Evolutionary conservation across 2,888 invertebrate genomes (phyloP).

Genomic region (Lepas anatifera): DNA sequence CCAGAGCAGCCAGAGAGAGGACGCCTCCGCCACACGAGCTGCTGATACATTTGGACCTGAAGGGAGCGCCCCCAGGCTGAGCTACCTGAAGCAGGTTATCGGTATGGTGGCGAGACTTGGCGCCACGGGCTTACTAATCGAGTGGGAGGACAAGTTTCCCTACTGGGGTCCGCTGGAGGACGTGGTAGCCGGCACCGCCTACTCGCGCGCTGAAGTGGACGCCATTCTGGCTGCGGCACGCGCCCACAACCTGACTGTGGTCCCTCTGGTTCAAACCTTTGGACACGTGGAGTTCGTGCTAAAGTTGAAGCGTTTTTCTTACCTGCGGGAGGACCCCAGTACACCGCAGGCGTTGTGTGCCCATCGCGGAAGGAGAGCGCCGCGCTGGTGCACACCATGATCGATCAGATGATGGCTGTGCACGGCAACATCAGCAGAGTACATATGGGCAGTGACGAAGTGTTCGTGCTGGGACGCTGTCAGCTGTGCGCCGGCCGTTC

Average conservation of each 20-base stretch:
- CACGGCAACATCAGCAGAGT: constrained; percentile 38
- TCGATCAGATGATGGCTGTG: constrained; percentile 34
- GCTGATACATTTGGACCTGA: constrained; percentile 41
- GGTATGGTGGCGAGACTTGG: constrained; percentile 48
- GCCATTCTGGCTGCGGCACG: constrained; percentile 30
- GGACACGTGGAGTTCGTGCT: constrained; percentile 37
- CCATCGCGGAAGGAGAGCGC: constrained; percentile 31
- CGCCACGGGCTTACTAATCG: constrained; percentile 43
- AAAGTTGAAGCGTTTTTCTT: constrained; percentile 31
- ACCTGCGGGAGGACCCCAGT: constrained; percentile 31
- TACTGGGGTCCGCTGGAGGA: constrained; percentile 32
- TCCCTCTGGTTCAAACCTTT: constrained; percentile 41
- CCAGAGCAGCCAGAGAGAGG: too few species aligned
- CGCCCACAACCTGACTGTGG: constrained; percentile 39
- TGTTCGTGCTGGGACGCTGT: constrained; percentile 56
- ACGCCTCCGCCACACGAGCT: constrained; percentile 17
- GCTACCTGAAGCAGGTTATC: constrained; percentile 44
- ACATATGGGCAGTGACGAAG: constrained; percentile 64
- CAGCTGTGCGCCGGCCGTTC: constrained; percentile 37
- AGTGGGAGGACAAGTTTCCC: constrained; percentile 51
- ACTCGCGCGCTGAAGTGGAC: constrained; percentile 31
- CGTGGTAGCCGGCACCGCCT: constrained; percentile 36
- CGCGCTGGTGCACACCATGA: constrained; percentile 27
- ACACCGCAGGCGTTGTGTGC: constrained; percentile 33
- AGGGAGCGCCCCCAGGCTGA: constrained; percentile 41